Evolutionary conservation across 2,888 invertebrate genomes (phyloP).

Genomic region (Ichneumoninae sp.): DNA sequence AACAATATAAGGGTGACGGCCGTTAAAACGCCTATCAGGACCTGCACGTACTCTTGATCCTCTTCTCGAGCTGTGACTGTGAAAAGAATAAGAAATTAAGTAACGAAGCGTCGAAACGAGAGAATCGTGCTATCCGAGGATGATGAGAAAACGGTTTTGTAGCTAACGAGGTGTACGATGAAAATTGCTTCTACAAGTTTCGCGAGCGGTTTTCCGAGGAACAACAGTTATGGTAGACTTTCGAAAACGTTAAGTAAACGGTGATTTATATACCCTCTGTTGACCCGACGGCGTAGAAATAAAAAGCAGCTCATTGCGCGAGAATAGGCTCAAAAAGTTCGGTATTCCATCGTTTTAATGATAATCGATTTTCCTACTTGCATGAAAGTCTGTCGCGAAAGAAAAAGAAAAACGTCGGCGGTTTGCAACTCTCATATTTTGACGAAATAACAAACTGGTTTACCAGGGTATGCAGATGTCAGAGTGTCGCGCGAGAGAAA

Average conservation of each 20-base stretch:
- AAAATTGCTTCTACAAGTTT: conserved; percentile 44
- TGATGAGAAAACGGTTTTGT: conserved; percentile 38
- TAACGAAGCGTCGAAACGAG: conserved; percentile 31
- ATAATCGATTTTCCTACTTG: background rate
- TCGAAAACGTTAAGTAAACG: background rate
- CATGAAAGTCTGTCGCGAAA: background rate
- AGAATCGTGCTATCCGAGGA: conserved; percentile 39
- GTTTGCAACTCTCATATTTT: background rate
- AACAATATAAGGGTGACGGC: conserved; percentile 88
- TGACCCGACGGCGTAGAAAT: background rate
- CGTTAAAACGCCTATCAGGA: conserved; percentile 88
- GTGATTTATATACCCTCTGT: background rate
- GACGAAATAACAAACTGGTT: conserved; percentile 1
- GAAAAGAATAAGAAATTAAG: conserved; percentile 61
- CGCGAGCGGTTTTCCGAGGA: conserved; percentile 15
- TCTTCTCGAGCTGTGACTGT: conserved; percentile 86
- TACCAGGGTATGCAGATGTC: background rate
- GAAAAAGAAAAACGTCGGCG: background rate
- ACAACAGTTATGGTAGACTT: conserved; percentile 1
- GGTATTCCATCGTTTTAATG: background rate
- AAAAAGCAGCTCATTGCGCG: background rate
- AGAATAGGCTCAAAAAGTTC: background rate
- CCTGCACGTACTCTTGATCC: conserved; percentile 87
- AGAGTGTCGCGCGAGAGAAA: conserved; percentile 7
- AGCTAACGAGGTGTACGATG: conserved; percentile 16